A percentile compares a stretch with the other conserved stretches of the same genome.
Evolutionary conservation across 30 jellyfish, hydroid and myxozoan species (phyloP).

Genomic region (Hydractinia symbiolongicarpus): DNA sequence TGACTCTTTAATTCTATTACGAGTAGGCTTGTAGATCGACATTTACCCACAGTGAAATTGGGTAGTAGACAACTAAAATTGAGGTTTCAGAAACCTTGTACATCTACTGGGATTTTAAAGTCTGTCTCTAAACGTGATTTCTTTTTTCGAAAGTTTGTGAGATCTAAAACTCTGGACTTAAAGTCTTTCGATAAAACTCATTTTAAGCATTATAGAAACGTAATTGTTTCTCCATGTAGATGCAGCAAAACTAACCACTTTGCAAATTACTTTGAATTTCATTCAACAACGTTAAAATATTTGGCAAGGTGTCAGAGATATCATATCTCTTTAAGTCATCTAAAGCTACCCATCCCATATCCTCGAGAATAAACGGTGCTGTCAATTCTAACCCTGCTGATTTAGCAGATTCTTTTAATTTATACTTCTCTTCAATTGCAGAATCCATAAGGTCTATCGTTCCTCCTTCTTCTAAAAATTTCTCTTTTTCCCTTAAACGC

Average conservation of each 20-base stretch:
- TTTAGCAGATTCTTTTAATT: background rate
- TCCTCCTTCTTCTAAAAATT: background rate
- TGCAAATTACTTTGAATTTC: too few species aligned
- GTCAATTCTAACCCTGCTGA: background rate
- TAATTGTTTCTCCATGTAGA: too few species aligned
- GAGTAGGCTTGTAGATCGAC: too few species aligned
- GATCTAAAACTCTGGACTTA: background rate
- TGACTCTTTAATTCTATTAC: too few species aligned
- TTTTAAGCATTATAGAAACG: too few species aligned
- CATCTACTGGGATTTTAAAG: too few species aligned
- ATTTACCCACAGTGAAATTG: too few species aligned
- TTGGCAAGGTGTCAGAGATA: slow-evolving; percentile 4
- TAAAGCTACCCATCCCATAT: background rate
- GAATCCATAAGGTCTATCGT: background rate
- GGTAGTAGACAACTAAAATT: too few species aligned
- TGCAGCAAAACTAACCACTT: too few species aligned
- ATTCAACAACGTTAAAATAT: background rate
- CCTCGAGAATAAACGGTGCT: background rate
- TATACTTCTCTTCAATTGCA: background rate
- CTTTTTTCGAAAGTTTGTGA: background rate
- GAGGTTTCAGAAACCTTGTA: too few species aligned
- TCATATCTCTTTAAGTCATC: background rate
- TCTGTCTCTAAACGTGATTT: background rate
- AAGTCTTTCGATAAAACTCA: too few species aligned
- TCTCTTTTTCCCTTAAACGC: background rate